Conservation (phyloP, 2,797 vertebrate genomes). For the Philypnodon macrostomus region DNA sequence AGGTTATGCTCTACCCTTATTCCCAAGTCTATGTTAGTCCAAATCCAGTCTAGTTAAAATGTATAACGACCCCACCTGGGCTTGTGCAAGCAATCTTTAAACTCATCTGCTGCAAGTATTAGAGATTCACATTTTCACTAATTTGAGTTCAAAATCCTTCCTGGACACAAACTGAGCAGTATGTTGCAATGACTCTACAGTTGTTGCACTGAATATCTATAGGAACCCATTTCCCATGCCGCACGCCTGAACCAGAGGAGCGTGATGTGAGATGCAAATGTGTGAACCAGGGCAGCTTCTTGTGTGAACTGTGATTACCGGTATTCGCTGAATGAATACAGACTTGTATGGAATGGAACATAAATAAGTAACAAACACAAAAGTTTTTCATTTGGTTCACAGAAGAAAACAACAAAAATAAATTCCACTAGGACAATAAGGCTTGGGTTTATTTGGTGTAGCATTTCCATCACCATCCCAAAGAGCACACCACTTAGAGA, state of each 20-base stretch:
- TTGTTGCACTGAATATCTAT: constrained; percentile 9
- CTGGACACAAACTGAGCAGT: background rate
- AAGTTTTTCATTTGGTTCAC: no score
- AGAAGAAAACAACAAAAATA: no score
- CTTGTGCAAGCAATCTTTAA: constrained; percentile 23
- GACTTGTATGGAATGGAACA: no score
- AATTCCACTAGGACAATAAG: no score
- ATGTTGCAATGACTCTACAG: constrained; percentile 12
- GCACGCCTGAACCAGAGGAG: background rate
- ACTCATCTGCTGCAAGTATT: constrained; percentile 5
- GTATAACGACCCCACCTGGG: constrained; percentile 35
- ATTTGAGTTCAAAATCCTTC: constrained; percentile 2
- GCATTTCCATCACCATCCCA: no score
- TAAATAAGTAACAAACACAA: no score
- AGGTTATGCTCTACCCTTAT: constrained; percentile 22
- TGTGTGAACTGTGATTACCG: background rate
- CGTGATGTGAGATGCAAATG: background rate
- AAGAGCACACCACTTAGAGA: no score
- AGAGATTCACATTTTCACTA: background rate
- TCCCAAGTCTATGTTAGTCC: constrained; percentile 28
- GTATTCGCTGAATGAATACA: background rate
- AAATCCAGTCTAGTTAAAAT: constrained; percentile 42
- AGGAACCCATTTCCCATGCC: background rate
- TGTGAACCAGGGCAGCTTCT: background rate
- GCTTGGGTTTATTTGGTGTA: no score